A percentile compares a stretch with the other conserved stretches of the same genome.
These are phyloP conservation scores for Phania funesta DNA, from an alignment of 2,888 invertebrate genomes.

Conservation along the genomic window DNA sequence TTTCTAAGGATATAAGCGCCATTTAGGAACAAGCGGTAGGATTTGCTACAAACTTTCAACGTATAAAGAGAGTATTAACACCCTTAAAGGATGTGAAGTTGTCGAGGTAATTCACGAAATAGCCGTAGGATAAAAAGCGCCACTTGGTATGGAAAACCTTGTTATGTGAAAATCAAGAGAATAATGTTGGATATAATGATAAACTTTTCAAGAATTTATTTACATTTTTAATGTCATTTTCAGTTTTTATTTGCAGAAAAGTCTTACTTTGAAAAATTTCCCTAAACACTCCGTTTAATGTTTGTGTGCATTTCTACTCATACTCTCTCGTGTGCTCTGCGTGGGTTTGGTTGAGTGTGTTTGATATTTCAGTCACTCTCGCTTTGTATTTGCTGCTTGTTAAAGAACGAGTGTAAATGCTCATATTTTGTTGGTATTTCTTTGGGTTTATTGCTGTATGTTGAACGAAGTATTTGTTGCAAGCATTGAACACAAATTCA, in stretches of 20 bases:
- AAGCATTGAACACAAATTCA: slow-evolving; percentile 60
- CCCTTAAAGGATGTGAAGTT: slow-evolving; percentile 3
- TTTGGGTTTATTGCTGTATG: not conserved
- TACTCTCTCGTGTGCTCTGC: not conserved
- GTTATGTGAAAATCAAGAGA: not conserved
- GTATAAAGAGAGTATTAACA: not conserved
- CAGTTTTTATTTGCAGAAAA: not conserved
- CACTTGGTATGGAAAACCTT: not conserved
- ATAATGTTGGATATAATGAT: not conserved
- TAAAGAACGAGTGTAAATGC: slow-evolving; percentile 34
- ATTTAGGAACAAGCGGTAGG: slow-evolving; percentile 6
- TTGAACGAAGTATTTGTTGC: slow-evolving; percentile 51
- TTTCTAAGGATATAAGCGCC: slow-evolving; percentile 16
- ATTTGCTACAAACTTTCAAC: not conserved
- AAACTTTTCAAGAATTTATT: not conserved
- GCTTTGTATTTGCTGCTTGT: not conserved
- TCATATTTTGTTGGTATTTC: slow-evolving; percentile 15
- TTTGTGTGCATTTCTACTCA: not conserved
- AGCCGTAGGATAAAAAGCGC: slow-evolving; percentile 15
- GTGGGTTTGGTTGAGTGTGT: slow-evolving; percentile 36
- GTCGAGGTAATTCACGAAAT: not conserved
- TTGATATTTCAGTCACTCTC: slow-evolving; percentile 3
- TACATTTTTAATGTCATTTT: not conserved
- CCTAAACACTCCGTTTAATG: not conserved
- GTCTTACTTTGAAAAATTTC: not conserved